Evolutionary conservation across 2,113 vertebrate genomes (phyloP).

Genomic region (Eonycteris spelaea): DNA sequence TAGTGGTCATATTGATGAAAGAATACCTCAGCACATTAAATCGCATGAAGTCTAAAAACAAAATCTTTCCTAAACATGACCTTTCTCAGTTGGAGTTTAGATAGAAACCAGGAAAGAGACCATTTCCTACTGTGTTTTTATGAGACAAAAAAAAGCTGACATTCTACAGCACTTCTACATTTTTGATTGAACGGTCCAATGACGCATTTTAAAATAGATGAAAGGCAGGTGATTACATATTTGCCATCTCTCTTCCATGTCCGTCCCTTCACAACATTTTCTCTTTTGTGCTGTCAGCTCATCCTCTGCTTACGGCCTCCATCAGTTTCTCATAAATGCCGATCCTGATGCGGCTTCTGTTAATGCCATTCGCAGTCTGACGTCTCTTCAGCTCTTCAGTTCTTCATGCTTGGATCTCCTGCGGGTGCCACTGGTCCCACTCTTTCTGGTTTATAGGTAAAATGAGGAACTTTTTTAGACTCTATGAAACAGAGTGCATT

Average conservation of each 20-base stretch:
- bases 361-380: too few species aligned
- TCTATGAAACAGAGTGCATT: not conserved
- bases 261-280: not conserved
- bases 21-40: not conserved
- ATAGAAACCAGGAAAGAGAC: not conserved
- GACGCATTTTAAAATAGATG: not conserved
- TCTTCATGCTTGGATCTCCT: not conserved
- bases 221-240: not conserved
- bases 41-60: not conserved
- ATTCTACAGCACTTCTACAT: not conserved
- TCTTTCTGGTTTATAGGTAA: not conserved
- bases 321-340: not conserved
- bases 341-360: not conserved
- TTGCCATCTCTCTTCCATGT: not conserved
- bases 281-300: not conserved
- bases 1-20: not conserved
- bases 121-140: not conserved
- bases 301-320: not conserved
- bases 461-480: not conserved
- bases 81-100: not conserved
- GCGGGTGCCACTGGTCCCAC: not conserved
- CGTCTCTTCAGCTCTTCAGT: not conserved
- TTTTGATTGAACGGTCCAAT: not conserved
- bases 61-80: not conserved
- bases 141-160: not conserved